A percentile compares a stretch with the other conserved stretches of the same genome.
These are phyloP conservation scores for Peribatodes rhomboidaria DNA, from an alignment of 2,888 invertebrate genomes.

Conservation along the genomic window DNA sequence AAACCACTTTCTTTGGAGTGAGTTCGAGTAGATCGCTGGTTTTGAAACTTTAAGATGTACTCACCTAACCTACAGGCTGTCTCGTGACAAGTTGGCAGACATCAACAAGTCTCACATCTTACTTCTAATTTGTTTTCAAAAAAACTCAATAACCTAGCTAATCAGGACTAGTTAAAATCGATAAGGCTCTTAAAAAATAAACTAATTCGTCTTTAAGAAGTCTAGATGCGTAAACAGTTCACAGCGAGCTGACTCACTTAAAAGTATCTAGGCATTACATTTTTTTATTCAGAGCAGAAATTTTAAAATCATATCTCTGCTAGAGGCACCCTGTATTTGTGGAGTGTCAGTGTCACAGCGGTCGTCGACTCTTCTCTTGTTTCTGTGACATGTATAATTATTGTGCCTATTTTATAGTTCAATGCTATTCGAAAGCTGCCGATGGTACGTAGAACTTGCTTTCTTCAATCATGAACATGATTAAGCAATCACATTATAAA, in stretches of 20 bases:
- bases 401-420: conserved; percentile 18
- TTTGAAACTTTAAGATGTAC: conserved; percentile 21
- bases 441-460: neutral
- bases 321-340: conserved; percentile 4
- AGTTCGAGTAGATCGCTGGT: conserved; percentile 26
- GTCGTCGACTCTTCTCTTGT: conserved; percentile 21
- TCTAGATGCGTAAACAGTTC: no score
- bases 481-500: neutral
- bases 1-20: conserved; percentile 36
- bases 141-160: neutral
- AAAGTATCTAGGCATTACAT: neutral
- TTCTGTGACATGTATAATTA: conserved; percentile 17
- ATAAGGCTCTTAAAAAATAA: no score
- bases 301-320: conserved; percentile 6
- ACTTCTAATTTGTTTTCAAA: no score
- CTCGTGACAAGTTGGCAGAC: neutral
- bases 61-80: conserved; percentile 8
- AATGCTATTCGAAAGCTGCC: conserved; percentile 12
- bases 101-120: neutral
- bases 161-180: no score
- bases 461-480: neutral
- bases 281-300: neutral
- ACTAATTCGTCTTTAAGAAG: no score
- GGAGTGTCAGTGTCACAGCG: conserved; percentile 19
- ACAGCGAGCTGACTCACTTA: neutral